Base-by-base conservation (phyloP, 1,140 invertebrate genomes). In the Zaprionus taronus region DNA sequence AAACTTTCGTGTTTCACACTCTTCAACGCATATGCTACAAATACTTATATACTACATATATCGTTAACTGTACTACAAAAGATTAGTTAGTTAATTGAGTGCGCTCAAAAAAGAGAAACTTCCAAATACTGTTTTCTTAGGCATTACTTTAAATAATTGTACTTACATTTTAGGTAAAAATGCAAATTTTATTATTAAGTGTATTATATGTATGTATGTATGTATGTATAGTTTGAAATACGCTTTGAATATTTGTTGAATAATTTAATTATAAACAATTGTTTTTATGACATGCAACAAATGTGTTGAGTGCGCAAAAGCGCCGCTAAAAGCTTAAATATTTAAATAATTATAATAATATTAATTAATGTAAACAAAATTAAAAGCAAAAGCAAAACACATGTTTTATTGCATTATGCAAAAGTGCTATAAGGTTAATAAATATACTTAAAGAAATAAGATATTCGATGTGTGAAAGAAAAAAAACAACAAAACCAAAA, bases 191-290 rank as follows among this genome's bases (percentile, higher is more conserved):
- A 51, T 22, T 51, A 24, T 24, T 22, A 51, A 51, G 20, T 51
- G 47, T 51, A 51, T 60, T 38, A 26, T 34, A 61, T 72, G 34
- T 76, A 57, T 73, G 26, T 71, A 64, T 87, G 84, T 83, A 84
- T 89, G 26, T 71, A 64, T 87, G 84, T 83, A 84, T 89, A 84
- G 53, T 87, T 87, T 84, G 56, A 69, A 68, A 86, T 70, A 79
- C 81, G 84, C 84, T 89, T 81, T 83, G 72, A 72, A 70, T 70
- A 84, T 89, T 77, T 81, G 84, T 89, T 89, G 81, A 79, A 71
- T 87, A 79, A 84, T 79, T 84, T 79, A 83, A 72, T 68, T 73
- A 53, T 57, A 56, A 73, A 56, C 56, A 79, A 86, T 79, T 85
- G 61, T 81, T 78, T 84, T 79, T 69, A 72, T 76, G 79, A 64